phyloP scores from a whole-genome alignment of 2,888 invertebrate genomes.

The Phytoseiulus persimilis region DNA sequence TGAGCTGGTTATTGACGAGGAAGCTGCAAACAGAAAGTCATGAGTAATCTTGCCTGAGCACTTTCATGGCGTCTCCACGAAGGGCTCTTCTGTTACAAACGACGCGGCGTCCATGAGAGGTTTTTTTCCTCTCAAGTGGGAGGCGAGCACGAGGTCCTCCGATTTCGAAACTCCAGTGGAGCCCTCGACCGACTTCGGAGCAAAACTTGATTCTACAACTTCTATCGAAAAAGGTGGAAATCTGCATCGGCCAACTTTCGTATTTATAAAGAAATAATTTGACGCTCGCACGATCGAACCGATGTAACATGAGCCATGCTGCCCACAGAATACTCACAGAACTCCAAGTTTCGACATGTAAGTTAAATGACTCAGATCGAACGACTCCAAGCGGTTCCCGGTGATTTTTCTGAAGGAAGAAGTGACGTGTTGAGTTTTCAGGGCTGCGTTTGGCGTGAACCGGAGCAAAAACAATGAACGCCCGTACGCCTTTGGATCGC shows the following conservation, averaged over 20 bases:
- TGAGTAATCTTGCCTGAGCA: background rate
- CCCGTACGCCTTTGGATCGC: too few species aligned
- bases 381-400: slow-evolving; percentile 20
- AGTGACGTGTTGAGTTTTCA: background rate
- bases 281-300: too few species aligned
- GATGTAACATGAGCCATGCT: too few species aligned
- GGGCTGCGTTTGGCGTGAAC: too few species aligned
- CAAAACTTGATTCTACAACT: too few species aligned
- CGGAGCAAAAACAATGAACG: too few species aligned
- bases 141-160: background rate
- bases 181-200: background rate
- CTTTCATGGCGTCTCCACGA: background rate
- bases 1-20: slow-evolving; percentile 27
- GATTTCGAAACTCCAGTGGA: background rate
- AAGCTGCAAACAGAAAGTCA: slow-evolving; percentile 14
- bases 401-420: slow-evolving; percentile 7
- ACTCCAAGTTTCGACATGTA: slow-evolving; percentile 16
- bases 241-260: too few species aligned
- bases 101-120: background rate
- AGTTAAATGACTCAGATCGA: slow-evolving; percentile 29
- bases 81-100: background rate
- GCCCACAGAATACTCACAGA: slow-evolving; percentile 26
- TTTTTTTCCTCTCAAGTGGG: background rate
- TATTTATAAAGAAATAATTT: too few species aligned
- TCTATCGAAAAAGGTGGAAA: too few species aligned